phyloP scores from a whole-genome alignment of 2,113 vertebrate species.

The Clinocottus analis region DNA sequence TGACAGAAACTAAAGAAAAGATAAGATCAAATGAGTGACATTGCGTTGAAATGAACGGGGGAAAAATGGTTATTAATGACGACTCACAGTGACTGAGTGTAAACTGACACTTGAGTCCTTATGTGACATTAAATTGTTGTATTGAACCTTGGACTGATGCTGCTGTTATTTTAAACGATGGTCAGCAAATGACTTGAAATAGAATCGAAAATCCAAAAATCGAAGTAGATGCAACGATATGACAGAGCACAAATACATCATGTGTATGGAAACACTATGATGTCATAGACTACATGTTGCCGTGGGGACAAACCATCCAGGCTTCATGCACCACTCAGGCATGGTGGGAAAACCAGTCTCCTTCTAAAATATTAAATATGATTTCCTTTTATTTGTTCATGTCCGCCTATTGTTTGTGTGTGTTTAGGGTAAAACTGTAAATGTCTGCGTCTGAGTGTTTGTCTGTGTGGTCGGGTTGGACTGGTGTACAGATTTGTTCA shows the following conservation, averaged over 20 bases:
- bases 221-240: background rate
- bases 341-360: background rate
- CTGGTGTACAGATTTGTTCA: background rate
- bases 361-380: background rate
- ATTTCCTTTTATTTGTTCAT: background rate
- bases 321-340: background rate
- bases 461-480: conserved; percentile 21
- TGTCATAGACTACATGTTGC: conserved; percentile 16
- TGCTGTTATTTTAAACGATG: background rate
- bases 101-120: background rate
- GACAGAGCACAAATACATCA: conserved; percentile 7
- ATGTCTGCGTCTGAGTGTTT: conserved; percentile 29
- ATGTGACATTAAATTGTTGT: background rate
- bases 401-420: conserved; percentile 5
- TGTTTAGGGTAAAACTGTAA: background rate
- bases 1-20: background rate
- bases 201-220: background rate
- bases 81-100: background rate
- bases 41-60: background rate
- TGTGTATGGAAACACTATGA: conserved; percentile 11
- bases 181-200: background rate
- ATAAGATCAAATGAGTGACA: background rate
- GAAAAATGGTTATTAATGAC: background rate
- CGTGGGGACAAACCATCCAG: background rate
- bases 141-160: background rate